Evolutionary conservation across 2,888 invertebrate species (phyloP), one percentile per base, ranked within the genome.

Genomic region (Tuta absoluta): DNA sequence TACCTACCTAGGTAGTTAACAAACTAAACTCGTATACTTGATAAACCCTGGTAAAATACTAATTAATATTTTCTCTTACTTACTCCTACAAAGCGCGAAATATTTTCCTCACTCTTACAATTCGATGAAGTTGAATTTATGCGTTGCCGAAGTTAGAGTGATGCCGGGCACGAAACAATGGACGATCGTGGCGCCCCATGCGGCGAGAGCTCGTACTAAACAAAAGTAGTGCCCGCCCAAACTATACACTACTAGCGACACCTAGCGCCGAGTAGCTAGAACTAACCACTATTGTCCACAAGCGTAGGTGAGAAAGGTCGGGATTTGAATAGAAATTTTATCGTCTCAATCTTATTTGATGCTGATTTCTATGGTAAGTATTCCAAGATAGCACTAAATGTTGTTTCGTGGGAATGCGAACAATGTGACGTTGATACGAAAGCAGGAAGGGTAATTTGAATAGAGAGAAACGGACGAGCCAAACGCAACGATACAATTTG

Each of bases 121-220:
- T 62, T 62, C 62, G 63, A 66, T 62, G 71, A 80, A 81, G 82
- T 85, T 86, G 89, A 81, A 91, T 90, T 91, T 91, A 91, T 91
- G 90, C 85, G 84, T 87, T 91, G 89, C 90, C 88, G 87, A 82
- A 85, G 77, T 77, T 79, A 78, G 85, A 86, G 80, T 87, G 89
- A 90, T 86, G 86, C 84, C 79, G 78, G 70, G 77, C 69, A 70
- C 71, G 79, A 77, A 87, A 91, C 91, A 91, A 91, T 91, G 89
- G 91, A 69, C 80, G 87, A 85, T 87, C 87, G 89, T 85, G 86
- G 89, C 89, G 90, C 91, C 90, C 89, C 91, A 91, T 91, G 91
- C 84, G 89, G 91, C 74, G 91, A 88, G 76, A 71, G 77, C 83
- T 72, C 70, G 49, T 72, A 82, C 73, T 75, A 73, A 63, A 71